Evolutionary conservation across 1,140 invertebrate genomes (phyloP), one percentile per base, ranked within the genome.

Genomic region (Vanessa tameamea): DNA sequence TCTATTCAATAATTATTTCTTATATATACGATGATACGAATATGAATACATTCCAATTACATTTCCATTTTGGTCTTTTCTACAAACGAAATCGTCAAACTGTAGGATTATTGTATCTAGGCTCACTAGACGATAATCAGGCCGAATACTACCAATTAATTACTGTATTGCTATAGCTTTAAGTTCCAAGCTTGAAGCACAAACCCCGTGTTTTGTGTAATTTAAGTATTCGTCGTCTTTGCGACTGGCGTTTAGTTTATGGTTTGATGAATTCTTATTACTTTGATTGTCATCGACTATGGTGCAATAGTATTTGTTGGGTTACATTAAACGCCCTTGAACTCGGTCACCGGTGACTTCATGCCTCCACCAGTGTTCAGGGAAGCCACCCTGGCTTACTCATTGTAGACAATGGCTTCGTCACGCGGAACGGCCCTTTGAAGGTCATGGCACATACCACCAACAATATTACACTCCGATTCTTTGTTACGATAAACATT

Each of bases 401-500:
- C 89, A 91, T 75, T 77, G 72, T 80, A 86, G 76, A 91, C 89
- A 91, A 91, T 88, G 73, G 84, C 86, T 88, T 86, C 84, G 87
- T 89, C 87, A 91, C 76, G 57, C 76, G 75, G 75, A 73, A 78
- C 76, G 76, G 76, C 68, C 75, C 78, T 71, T 71, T 64, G 78
- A 85, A 85, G 82, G 83, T 83, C 77, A 76, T 72, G 69, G 74
- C 73, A 70, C 77, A 81, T 78, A 73, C 73, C 64, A 80, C 64
- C 75, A 71, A 72, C 53, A 59, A 53, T 70, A 48, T 72, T 65
- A 20, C 43, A 69, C 63, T 70, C 73, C 14, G 67, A 75, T 75
- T 68, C 67, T 70, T 75, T 65, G 73, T 75, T 57, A 5, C 63
- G 67, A 75, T 75, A 69, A 59, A 61, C 53, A 47, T 51, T 20